phyloP scores from a whole-genome alignment of 2,888 invertebrate species.

The Blera fallax region DNA sequence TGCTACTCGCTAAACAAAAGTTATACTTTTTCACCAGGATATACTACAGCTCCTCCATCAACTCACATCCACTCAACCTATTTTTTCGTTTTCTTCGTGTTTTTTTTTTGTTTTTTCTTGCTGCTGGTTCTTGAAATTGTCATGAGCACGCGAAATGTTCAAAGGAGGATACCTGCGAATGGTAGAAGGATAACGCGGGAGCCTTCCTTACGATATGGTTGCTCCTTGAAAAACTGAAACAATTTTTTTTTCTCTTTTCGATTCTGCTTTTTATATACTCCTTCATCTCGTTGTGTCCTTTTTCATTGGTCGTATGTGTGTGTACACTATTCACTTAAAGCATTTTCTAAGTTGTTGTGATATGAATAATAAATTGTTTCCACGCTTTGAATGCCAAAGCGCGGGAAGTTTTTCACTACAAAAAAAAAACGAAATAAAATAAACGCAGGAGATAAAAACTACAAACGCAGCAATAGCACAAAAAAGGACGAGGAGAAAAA shows the following conservation, averaged over 20 bases:
- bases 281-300: neutral
- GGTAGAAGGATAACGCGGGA: slow-evolving; percentile 5
- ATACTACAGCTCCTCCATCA: slow-evolving; percentile 43
- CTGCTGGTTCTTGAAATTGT: slow-evolving; percentile 61
- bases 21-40: slow-evolving; percentile 42
- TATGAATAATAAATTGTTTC: slow-evolving; percentile 80
- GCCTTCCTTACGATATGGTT: slow-evolving; percentile 2
- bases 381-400: slow-evolving; percentile 53
- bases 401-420: neutral
- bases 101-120: slow-evolving; percentile 64
- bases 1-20: slow-evolving; percentile 56
- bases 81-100: slow-evolving; percentile 69
- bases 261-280: neutral
- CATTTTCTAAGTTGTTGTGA: slow-evolving; percentile 74
- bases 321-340: slow-evolving; percentile 53
- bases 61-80: slow-evolving; percentile 67
- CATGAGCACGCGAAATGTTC: slow-evolving; percentile 64
- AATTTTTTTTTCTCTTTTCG: slow-evolving; percentile 4
- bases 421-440: slow-evolving; percentile 8
- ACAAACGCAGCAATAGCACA: slow-evolving; percentile 59
- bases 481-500: slow-evolving; percentile 8
- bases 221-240: slow-evolving; percentile 3
- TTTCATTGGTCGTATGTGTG: neutral
- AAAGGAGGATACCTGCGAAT: slow-evolving; percentile 32
- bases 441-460: slow-evolving; percentile 13